Base-by-base conservation (phyloP, 2,888 invertebrate species). In the Eristalis tenax region DNA sequence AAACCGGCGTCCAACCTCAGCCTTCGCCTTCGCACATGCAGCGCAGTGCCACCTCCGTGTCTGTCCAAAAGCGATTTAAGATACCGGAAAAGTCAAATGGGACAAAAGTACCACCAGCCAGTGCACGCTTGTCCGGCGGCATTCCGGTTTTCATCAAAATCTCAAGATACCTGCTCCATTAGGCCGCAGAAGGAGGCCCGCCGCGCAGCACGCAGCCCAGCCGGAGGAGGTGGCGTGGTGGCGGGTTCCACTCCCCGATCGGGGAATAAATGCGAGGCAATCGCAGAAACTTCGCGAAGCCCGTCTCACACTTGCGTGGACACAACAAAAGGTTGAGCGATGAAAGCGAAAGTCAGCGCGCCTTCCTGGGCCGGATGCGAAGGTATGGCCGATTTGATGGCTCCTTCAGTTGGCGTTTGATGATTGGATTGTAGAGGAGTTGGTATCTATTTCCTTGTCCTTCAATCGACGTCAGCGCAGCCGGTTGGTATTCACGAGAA, bases 21-120 rank as follows among this genome's bases (percentile, higher is more conserved):
- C 50, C 50, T 50, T 50, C 18, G 50, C 50, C 50, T n/a, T 18
- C 50, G 2, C 50, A 50, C 50, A 50, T 50, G 50, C 50, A 4
- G 18, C 5, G 43, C 18, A n/a, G 50, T 18, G 50, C 50, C 50
- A 50, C 50, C 50, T 50, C 50, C n/a, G 6, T 50, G 50, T 1
- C 50, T 18, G 8, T 18, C 6, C 18, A n/a, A 18, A 8, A 6
- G 50, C 50, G 50, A 50, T 50, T 50, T 50, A 50, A 50, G 50
- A 50, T 50, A 50, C 50, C 50, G 50, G 50, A 50, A 50, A 50
- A 50, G 50, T 50, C 50, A 50, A 50, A 50, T 50, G 50, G 50
- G 50, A 50, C 50, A 50, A 50, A 50, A 50, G 50, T 18, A n/a
- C 43, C 50, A 50, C 50, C 50, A 50, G 50, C 10, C 50, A n/a